A percentile compares a stretch with the other conserved stretches of the same genome.
phyloP scores from a whole-genome alignment of 2,888 invertebrate species.

The Leptopilina syphax region DNA sequence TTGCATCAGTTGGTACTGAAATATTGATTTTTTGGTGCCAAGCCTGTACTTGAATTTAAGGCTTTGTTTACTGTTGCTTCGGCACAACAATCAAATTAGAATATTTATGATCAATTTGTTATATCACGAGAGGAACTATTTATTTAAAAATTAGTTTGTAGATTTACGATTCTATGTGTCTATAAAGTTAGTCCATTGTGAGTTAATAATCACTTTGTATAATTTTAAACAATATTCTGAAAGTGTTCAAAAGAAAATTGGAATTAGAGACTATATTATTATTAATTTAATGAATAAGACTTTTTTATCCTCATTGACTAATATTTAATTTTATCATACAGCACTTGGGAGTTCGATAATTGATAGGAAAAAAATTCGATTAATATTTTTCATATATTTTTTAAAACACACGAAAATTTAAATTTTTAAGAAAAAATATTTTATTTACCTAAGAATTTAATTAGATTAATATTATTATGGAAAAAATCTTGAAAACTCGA shows the following conservation, averaged over 20 bases:
- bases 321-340: not conserved
- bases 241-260: not conserved
- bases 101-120: slow-evolving; percentile 28
- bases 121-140: slow-evolving; percentile 28
- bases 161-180: not conserved
- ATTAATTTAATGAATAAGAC: not conserved
- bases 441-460: too few species aligned
- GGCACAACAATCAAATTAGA: slow-evolving; percentile 38
- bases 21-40: slow-evolving; percentile 35
- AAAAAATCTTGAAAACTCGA: not conserved
- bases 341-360: not conserved
- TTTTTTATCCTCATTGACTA: not conserved
- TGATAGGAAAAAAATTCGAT: not conserved
- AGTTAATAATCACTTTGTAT: not conserved
- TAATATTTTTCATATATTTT: not conserved
- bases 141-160: not conserved
- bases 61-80: slow-evolving; percentile 33
- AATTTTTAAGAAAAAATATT: not conserved
- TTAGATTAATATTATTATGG: not conserved
- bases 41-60: not conserved
- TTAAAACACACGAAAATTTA: not conserved
- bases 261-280: not conserved
- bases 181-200: not conserved
- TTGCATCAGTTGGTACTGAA: slow-evolving; percentile 30
- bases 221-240: not conserved